A percentile compares a stretch with the other conserved stretches of the same genome.
Conservation (phyloP, 2,113 vertebrate genomes). For the Anoura caudifer region DNA sequence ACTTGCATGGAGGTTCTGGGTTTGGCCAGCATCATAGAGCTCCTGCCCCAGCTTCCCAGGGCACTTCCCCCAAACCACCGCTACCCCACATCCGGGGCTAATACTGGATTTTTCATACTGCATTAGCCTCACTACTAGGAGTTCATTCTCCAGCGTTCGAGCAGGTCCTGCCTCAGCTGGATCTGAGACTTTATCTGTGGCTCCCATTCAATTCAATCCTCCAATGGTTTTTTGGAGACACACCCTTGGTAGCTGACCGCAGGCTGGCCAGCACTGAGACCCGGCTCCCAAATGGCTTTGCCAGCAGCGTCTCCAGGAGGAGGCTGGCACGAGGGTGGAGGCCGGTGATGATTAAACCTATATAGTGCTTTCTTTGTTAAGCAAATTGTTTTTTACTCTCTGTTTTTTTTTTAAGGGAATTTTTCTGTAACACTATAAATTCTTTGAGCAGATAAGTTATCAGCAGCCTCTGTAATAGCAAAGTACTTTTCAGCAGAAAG, state of each 20-base stretch:
- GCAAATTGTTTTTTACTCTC: conserved; percentile 37
- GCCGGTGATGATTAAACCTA: background rate
- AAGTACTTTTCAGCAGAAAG: conserved; percentile 67
- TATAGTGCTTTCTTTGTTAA: conserved; percentile 48
- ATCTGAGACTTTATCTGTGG: background rate
- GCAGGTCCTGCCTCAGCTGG: background rate
- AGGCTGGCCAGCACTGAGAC: background rate
- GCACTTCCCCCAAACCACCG: background rate
- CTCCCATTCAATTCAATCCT: background rate
- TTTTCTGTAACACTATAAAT: conserved; percentile 11
- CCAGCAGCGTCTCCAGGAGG: background rate
- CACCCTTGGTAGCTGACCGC: background rate
- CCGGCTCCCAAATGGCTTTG: background rate
- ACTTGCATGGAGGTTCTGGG: background rate
- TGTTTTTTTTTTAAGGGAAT: background rate
- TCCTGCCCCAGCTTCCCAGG: no score
- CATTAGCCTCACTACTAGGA: accelerated
- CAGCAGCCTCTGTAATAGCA: conserved; percentile 52
- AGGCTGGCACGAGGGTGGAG: background rate
- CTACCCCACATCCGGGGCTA: background rate
- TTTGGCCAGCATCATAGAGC: background rate
- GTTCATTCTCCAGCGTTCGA: background rate
- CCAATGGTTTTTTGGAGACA: background rate
- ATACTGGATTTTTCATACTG: background rate
- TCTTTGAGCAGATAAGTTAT: conserved; percentile 54